Evolutionary conservation across 2,113 vertebrate species (phyloP), one percentile per base, ranked within the genome.

Genomic region (Marmota monax): DNA sequence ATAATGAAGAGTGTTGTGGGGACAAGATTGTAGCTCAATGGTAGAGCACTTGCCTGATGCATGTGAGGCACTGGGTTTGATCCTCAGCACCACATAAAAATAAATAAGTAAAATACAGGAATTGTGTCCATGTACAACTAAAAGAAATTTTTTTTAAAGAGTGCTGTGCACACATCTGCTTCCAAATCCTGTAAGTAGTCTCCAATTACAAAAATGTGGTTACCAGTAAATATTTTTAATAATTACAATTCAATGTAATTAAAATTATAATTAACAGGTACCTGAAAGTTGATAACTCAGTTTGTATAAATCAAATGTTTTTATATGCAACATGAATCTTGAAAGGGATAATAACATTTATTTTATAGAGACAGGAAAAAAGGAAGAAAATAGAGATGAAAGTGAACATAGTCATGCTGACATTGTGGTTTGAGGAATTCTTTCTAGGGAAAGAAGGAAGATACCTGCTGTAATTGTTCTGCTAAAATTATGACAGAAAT

Each of bases 231-330:
- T 77, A 93, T 42, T 92, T 88, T 56, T 70, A 34, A 48, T 74
- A 88, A 92, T 88, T 56, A 79, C 11, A 74, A 32, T n/a, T 70
- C n/a, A 69, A 34, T 69, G 22, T 67, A 67, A 67, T 67, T 69
- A 87, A 92, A 86, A 70, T 72, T 83, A 84, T 78, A 95, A 67
- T 78, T 58, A 87, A 93, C 13, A 93, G 72, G 14, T 65, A 85
- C 20, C 56, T n/a, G 70, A 84, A 95, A 85, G 42, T 16, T 48
- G n/a, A 13, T 25, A 88, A 91, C 13, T 70, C 27, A 80, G 32
- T 56, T 97, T 94, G 82, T 65, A 82, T 67, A 88, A 90, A 86
- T 84, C 45, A 67, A 53, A 67, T 65, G 37, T 67, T 96, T 80
- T 83, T 14, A 95, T 37, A 78, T 48, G 6, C 23, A 78, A 77